Evolutionary conservation across 1,140 invertebrate genomes (phyloP), one percentile per base, ranked within the genome.

Genomic region (Pseudoatta argentina): DNA sequence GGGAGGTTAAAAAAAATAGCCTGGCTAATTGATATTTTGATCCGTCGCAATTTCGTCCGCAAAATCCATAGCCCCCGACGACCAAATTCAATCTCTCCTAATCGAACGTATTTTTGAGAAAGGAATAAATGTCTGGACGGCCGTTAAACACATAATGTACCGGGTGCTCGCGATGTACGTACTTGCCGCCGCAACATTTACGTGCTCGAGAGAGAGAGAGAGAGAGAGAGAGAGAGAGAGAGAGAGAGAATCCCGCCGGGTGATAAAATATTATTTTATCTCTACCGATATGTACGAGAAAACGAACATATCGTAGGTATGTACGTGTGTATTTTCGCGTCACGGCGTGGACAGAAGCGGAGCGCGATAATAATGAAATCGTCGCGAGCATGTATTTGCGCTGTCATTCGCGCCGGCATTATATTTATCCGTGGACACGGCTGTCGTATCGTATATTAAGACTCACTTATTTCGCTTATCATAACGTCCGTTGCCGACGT

Each of bases 381-480:
- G 66, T 71, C 51, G 77, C 85, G 34, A 66, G 18, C 79, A 69
- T 63, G 66, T 87, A 88, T 89, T 89, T 89, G 78, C 78, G 86
- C 57, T 76, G 86, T 76, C 86, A 76, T 72, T 87, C 87, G 63
- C 75, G 51, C 75, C 71, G 79, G 86, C 53, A 77, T 79, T 85
- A 73, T 85, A 87, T 87, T 88, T 87, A 88, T 75, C 53, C 64
- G 57, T 59, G 86, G 78, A 76, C 81, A 75, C 77, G 78, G 44
- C 85, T 79, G 85, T 64, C 87, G 92, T 89, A 89, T 92, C 89
- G 88, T 71, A 83, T 88, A 91, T 93, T 87, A 93, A 93, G 93
- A 92, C 83, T 90, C 89, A 88, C 90, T 93, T 92, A 91, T 92
- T 92, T 89, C 88, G 75, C 87, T 67, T 75, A 92, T 91, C 91